Percentiles rank a stretch among this genome's conserved stretches.
phyloP scores from a whole-genome alignment of 2,888 invertebrate genomes.

The Cheilosia urbana region DNA sequence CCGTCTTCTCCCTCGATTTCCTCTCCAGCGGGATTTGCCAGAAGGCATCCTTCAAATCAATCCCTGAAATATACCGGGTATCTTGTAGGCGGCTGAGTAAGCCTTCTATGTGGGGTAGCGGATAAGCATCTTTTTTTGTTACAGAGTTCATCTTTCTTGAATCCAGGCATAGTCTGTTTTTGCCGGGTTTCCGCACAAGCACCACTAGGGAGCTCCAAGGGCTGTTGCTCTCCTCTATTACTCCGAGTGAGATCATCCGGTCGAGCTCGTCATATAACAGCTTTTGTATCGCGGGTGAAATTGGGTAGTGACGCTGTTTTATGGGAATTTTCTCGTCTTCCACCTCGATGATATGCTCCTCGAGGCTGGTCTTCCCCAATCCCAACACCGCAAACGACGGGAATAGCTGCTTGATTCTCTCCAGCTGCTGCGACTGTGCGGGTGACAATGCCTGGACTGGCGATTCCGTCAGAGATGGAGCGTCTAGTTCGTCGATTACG shows the following conservation, averaged over 20 bases:
- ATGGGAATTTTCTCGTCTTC: constrained; percentile 14
- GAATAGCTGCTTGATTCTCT: neutral
- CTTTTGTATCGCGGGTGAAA: constrained; percentile 28
- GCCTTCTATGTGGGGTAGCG: neutral
- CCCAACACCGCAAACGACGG: constrained; percentile 1
- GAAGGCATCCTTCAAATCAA: neutral
- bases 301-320: constrained; percentile 24
- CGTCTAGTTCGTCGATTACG: neutral
- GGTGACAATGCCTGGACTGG: neutral
- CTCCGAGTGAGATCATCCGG: constrained; percentile 5
- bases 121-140: constrained; percentile 4
- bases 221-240: too few relatives aligned
- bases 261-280: constrained; percentile 30
- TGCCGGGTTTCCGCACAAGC: constrained; percentile 8
- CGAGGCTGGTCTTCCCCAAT: constrained; percentile 8
- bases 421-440: too few relatives aligned
- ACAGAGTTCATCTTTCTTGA: neutral
- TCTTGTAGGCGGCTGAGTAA: neutral
- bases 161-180: constrained; percentile 13
- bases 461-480: neutral
- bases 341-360: constrained; percentile 20
- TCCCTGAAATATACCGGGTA: neutral
- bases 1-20: neutral
- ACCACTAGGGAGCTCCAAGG: neutral
- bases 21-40: neutral